A percentile compares a stretch with the other conserved stretches of the same genome.
Conservation (phyloP, 2,888 invertebrate species). For the Baronia brevicornis region DNA sequence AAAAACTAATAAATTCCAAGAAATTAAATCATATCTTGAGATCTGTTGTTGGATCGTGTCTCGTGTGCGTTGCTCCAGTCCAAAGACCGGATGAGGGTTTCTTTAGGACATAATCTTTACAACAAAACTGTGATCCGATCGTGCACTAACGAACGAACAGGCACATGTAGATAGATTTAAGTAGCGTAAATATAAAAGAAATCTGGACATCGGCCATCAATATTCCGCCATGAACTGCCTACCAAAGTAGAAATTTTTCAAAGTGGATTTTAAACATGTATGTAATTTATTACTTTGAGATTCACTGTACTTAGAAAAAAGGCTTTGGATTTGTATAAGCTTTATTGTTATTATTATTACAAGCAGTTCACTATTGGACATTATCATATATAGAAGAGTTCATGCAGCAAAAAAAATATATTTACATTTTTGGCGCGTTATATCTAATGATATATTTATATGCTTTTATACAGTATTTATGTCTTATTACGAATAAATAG, state of each 20-base stretch:
- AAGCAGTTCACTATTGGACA: too few species aligned
- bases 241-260: constrained; percentile 29
- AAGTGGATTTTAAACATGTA: constrained; percentile 15
- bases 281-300: constrained; percentile 5
- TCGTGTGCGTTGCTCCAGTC: constrained; percentile 36
- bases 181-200: constrained; percentile 48
- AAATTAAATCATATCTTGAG: constrained; percentile 15
- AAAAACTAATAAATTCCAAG: too few species aligned
- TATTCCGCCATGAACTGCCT: constrained; percentile 23
- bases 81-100: constrained; percentile 69
- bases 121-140: constrained; percentile 70
- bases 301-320: neutral
- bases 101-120: constrained; percentile 72
- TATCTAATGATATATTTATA: too few species aligned
- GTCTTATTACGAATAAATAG: too few species aligned
- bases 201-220: constrained; percentile 38
- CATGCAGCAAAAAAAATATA: too few species aligned
- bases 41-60: constrained; percentile 17
- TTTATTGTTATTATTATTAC: too few species aligned
- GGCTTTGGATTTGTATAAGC: constrained; percentile 1
- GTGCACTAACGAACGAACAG: constrained; percentile 61
- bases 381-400: too few species aligned
- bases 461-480: too few species aligned
- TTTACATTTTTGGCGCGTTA: too few species aligned
- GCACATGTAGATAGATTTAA: constrained; percentile 58